These are phyloP conservation scores for Pseudopipra pipra DNA, from an alignment of 2,113 vertebrate species.

Conservation along the genomic window DNA sequence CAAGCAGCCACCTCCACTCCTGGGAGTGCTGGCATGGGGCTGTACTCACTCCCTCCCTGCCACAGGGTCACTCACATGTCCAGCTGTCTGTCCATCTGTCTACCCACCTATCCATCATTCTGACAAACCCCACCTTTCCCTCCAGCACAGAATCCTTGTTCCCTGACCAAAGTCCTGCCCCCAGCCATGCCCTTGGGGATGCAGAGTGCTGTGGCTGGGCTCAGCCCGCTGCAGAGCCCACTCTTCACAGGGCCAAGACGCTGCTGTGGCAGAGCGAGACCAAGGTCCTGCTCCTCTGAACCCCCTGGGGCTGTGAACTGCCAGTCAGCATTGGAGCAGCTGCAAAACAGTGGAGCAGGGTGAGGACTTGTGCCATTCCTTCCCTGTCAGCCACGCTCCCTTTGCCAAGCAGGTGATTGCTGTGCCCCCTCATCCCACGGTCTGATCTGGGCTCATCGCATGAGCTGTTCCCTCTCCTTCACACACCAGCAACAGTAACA, in stretches of 20 bases:
- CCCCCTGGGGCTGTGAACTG: background rate
- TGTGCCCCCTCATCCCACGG: background rate
- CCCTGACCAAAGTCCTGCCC: accelerated
- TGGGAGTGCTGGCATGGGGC: accelerated
- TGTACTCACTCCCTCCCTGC: accelerated
- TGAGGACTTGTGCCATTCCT: background rate
- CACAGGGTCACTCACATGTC: background rate
- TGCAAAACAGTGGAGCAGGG: background rate
- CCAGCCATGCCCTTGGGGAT: accelerated
- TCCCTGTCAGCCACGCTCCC: background rate
- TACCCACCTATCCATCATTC: background rate
- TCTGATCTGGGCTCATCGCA: background rate
- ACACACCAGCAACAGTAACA: accelerated
- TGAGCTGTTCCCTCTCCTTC: background rate
- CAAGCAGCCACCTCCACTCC: background rate
- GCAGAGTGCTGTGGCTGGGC: accelerated
- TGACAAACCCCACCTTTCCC: background rate
- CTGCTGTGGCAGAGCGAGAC: background rate
- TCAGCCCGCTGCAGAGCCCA: background rate
- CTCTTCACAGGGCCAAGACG: accelerated
- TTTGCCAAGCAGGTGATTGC: background rate
- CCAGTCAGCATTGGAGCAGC: accelerated
- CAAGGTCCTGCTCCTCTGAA: background rate
- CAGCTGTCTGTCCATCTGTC: background rate
- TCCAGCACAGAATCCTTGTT: accelerated